phyloP scores from a whole-genome alignment of 2,797 vertebrate genomes.

The Syndactyla subalaris region DNA sequence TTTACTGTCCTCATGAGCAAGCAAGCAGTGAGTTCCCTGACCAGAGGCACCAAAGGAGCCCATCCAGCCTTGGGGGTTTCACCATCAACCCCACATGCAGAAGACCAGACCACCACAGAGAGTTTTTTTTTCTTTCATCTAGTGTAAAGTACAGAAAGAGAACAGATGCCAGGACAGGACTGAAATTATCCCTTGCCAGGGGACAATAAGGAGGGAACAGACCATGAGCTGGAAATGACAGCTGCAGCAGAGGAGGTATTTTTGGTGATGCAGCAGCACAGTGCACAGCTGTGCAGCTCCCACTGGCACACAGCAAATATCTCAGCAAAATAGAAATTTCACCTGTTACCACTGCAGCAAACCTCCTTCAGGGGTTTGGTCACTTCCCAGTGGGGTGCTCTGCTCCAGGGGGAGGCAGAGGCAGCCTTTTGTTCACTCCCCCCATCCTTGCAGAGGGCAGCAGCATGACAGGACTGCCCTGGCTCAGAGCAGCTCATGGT shows the following conservation, averaged over 20 bases:
- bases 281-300: neutral
- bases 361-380: fast-evolving
- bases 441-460: neutral
- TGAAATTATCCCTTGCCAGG: neutral
- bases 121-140: neutral
- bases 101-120: neutral
- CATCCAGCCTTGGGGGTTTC: neutral
- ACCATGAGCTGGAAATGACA: neutral
- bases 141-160: neutral
- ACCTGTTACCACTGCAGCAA: neutral
- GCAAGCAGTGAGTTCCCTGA: neutral
- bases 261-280: neutral
- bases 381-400: fast-evolving
- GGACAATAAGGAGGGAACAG: neutral
- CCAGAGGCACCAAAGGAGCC: neutral
- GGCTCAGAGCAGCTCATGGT: neutral
- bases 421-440: neutral
- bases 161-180: neutral
- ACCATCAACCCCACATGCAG: neutral
- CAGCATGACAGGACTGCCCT: neutral
- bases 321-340: neutral
- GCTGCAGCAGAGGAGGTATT: neutral
- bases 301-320: neutral
- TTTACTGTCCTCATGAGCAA: neutral
- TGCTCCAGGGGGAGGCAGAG: neutral